Conservation (phyloP, 1,140 invertebrate genomes). For the Danaus melanippus region DNA sequence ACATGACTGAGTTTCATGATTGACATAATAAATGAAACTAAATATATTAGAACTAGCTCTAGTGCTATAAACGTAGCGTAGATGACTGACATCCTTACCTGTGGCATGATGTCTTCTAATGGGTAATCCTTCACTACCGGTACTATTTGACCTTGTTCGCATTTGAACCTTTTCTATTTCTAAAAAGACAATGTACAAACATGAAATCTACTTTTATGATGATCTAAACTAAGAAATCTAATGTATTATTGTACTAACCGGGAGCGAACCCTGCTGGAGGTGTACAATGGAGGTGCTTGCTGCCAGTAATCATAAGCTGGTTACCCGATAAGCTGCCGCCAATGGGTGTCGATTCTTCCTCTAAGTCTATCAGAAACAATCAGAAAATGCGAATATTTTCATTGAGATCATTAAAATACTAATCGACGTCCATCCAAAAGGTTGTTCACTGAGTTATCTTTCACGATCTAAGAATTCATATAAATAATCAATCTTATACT, state of each 20-base stretch:
- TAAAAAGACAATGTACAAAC: slow-evolving; percentile 22
- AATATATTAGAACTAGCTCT: too few relatives aligned
- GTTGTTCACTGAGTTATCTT: too few relatives aligned
- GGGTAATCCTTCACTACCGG: slow-evolving; percentile 71
- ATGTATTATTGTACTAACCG: slow-evolving; percentile 40
- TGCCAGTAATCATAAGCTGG: slow-evolving; percentile 81
- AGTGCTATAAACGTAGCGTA: too few relatives aligned
- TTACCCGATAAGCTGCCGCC: slow-evolving; percentile 78
- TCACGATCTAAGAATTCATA: too few relatives aligned
- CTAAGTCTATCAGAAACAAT: slow-evolving; percentile 41
- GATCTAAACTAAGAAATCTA: slow-evolving; percentile 3
- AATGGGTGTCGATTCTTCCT: slow-evolving; percentile 42
- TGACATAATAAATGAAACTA: too few relatives aligned
- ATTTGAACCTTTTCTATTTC: slow-evolving; percentile 74
- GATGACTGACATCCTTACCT: slow-evolving; percentile 39
- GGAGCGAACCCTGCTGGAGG: slow-evolving; percentile 76
- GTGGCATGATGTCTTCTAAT: slow-evolving; percentile 73
- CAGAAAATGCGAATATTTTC: not conserved
- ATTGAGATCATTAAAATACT: too few relatives aligned
- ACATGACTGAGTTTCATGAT: too few relatives aligned
- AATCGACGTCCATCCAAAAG: too few relatives aligned
- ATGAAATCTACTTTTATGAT: slow-evolving; percentile 9
- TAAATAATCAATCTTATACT: too few relatives aligned
- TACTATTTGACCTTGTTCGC: slow-evolving; percentile 75
- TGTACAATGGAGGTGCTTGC: slow-evolving; percentile 82